phyloP scores from a whole-genome alignment of 2,113 vertebrate species.

The Crypturellus undulatus region DNA sequence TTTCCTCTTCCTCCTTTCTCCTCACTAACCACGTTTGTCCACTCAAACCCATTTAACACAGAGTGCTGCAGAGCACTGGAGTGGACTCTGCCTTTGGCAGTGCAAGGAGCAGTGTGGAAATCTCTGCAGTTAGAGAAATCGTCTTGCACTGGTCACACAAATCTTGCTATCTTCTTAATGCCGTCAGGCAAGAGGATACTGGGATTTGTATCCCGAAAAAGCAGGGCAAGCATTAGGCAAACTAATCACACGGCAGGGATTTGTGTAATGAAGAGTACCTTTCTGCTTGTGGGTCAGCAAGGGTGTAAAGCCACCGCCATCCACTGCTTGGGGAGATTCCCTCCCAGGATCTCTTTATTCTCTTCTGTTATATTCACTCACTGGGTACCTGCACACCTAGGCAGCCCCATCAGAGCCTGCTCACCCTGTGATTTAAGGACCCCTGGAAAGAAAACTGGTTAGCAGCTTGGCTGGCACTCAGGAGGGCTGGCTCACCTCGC shows the following conservation, averaged over 20 bases:
- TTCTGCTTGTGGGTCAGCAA: background rate
- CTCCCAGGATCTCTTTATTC: background rate
- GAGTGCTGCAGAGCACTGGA: background rate
- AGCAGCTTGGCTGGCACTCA: fast-evolving
- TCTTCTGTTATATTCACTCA: fast-evolving
- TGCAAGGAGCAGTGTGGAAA: background rate
- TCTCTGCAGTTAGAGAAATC: background rate
- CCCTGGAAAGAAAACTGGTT: background rate
- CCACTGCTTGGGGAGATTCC: background rate
- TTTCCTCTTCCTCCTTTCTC: background rate
- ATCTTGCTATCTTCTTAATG: background rate
- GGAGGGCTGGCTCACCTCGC: background rate
- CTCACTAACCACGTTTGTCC: background rate
- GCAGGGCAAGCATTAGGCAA: slow-evolving; percentile 52
- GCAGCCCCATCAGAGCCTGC: background rate
- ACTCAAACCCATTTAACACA: background rate
- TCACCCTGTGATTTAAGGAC: fast-evolving
- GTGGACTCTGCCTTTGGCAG: background rate
- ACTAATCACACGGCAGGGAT: slow-evolving; percentile 45
- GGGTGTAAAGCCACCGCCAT: background rate
- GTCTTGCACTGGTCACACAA: background rate
- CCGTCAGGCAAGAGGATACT: slow-evolving; percentile 36
- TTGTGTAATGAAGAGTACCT: slow-evolving; percentile 31
- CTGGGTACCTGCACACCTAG: background rate
- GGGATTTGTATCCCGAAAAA: slow-evolving; percentile 48